Evolutionary conservation across 2,888 invertebrate genomes (phyloP), one percentile per base, ranked within the genome.

Genomic region (Celastrina argiolus): DNA sequence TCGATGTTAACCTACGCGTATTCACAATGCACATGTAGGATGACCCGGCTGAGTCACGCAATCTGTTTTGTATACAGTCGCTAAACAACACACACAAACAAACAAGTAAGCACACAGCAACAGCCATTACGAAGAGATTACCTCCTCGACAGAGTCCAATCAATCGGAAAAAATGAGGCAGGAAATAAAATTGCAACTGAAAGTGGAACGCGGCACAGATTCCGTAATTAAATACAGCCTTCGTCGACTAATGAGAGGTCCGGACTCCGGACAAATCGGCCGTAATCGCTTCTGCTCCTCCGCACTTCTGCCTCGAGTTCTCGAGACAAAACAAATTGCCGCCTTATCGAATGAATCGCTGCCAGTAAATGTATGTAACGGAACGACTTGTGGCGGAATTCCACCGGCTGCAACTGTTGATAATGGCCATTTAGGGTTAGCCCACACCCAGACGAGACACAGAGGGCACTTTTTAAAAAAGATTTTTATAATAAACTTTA

Each of bases 141-240:
- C 34, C 59, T 59, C 12, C n/a, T 36, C 59, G 10, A 16, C 18
- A 58, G 8, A 10, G 5, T 59, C 12, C 59, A 66, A 65, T 66
- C 64, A 66, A 66, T 59, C 39, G 14, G 67, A 68, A 70, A 69
- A 69, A 69, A 66, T 64, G 65, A 31, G 67, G 66, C 22, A 61
- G 63, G 64, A 64, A 68, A 69, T 65, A 69, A 69, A 64, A 64
- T 68, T 63, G 42, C 67, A 56, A 63, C 59, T 65, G 67, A 59
- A 70, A 70, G 70, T 70, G 66, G 71, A 66, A 71, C 75, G 74
- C 75, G 77, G 75, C 78, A 73, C 76, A 75, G 77, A 81, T 81
- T 82, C 79, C 65, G 51, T 65, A 81, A 83, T 84, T 81, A 74
- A 82, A 78, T 74, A 75, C 69, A 78, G 74, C 76, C 77, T 81